Evolutionary conservation across 1,140 invertebrate species (phyloP).

Genomic region (Mycetomoellerius zeteki): DNA sequence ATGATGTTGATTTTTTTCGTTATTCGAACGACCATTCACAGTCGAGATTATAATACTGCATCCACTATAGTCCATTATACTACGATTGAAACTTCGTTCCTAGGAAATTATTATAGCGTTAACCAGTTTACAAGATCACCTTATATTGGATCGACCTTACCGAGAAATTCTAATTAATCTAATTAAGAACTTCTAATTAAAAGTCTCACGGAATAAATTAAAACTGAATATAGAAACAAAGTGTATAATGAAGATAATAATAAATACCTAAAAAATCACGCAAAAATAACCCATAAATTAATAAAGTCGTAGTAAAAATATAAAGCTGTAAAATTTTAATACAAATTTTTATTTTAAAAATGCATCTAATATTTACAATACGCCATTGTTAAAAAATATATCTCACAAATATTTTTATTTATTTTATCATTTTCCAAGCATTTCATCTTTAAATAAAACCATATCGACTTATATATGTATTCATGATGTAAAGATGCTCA

Average conservation of each 20-base stretch:
- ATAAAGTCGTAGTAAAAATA: not conserved
- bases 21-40: not conserved
- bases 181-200: constrained; percentile 54
- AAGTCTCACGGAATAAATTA: constrained; percentile 10
- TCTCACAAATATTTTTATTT: not conserved
- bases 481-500: not conserved
- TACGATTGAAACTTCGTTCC: constrained; percentile 49
- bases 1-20: constrained; percentile 51
- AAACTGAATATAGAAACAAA: not conserved
- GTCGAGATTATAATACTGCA: constrained; percentile 38
- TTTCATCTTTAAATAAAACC: not conserved
- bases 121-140: constrained; percentile 36
- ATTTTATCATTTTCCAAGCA: constrained; percentile 11
- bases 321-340: not conserved
- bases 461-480: constrained; percentile 24
- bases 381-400: not conserved
- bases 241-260: not conserved
- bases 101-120: constrained; percentile 60
- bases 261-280: not conserved
- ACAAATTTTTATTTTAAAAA: not conserved
- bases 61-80: constrained; percentile 15
- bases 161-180: not conserved
- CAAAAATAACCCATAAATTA: not conserved
- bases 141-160: constrained; percentile 25
- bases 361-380: not conserved